Base-by-base conservation (phyloP, 2,888 invertebrate genomes). In the Eudemis profundana region DNA sequence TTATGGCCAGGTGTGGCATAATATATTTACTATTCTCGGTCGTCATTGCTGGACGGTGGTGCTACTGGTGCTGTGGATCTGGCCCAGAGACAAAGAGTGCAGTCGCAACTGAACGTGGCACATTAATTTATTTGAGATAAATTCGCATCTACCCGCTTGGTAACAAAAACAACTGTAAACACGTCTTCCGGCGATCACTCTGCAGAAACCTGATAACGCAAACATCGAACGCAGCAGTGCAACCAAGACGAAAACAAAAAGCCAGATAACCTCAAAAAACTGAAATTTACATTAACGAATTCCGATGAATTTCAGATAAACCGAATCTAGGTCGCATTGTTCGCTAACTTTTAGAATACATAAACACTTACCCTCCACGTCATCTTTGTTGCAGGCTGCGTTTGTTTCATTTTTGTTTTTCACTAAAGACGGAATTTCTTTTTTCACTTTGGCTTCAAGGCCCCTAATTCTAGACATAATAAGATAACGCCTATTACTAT, bases 401-500 rank as follows among this genome's bases (percentile, higher is more conserved):
- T 77, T 78, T 69, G 82, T 82, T 61, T 84, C 86, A 72, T 74
- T 78, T 75, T 79, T 84, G 68, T 82, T 85, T 74, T 76, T 84
- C 61, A 68, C 78, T 61, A 75, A 75, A 69, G 83, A 82, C 70
- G 81, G 74, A 54, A 78, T 78, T 74, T 83, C 80, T 70, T 86
- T 88, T 74, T 82, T 82, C 66, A 81, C 77, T 78, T 84, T 86
- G 67, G 84, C 77, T 78, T 87, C 87, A 61, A 90, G 84, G 74
- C 83, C 87, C 74, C 85, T 85, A 72, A 87, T 89, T 79, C 89
- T 88, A 76, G 90, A 90, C 89, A 89, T 87, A 61, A 65, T 69
- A 56, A 46, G 59, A 10, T 59, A 29, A 60, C 38, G 36, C 10
- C n/a, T 27, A 19, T 21, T 51, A 8, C 38, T 40, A 42, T 38